Evolutionary conservation across 1,140 invertebrate species (phyloP), one percentile per base, ranked within the genome.

Genomic region (Pogonus chalceus): DNA sequence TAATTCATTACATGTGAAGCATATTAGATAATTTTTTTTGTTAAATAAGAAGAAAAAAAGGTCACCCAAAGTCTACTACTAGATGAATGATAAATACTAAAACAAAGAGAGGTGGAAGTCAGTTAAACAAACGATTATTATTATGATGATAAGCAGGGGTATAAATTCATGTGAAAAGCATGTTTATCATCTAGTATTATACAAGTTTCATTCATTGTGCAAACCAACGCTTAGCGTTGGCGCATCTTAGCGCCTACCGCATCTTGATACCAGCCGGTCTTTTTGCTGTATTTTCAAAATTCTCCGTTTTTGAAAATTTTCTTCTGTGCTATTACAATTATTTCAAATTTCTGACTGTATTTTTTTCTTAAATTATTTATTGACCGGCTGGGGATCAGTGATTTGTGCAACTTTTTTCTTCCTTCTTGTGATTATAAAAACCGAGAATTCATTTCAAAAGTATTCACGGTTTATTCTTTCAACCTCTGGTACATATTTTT

Each of bases 351-450:
- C 37, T 43, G 18, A 10, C 18, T 16, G 9, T 18, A 10, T 18
- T 43, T 12, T 16, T 9, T 9, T 43, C 18, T 9, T 43, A 12
- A 7, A 43, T 43, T 43, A 4, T 43, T 43, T 10, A 43, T 12
- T 43, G 37, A 43, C 37, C 37, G 37, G 37, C 37, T 43, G 37
- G 37, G 7, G 37, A 12, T 16, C 37, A 43, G 37, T 43, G 37
- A 12, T 43, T 9, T 12, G 4, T n/a, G n/a, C n/a, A n/a, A n/a
- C n/a, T n/a, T n/a, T n/a, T n/a, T n/a, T n/a, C n/a, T n/a, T n/a
- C n/a, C n/a, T n/a, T n/a, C n/a, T n/a, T n/a, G n/a, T n/a, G n/a
- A n/a, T n/a, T n/a, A n/a, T n/a, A n/a, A n/a, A n/a, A n/a, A n/a
- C n/a, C n/a, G n/a, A n/a, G n/a, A n/a, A n/a, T n/a, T n/a, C n/a